phyloP scores from a whole-genome alignment of 2,113 vertebrate genomes.

The Heteronetta atricapilla region DNA sequence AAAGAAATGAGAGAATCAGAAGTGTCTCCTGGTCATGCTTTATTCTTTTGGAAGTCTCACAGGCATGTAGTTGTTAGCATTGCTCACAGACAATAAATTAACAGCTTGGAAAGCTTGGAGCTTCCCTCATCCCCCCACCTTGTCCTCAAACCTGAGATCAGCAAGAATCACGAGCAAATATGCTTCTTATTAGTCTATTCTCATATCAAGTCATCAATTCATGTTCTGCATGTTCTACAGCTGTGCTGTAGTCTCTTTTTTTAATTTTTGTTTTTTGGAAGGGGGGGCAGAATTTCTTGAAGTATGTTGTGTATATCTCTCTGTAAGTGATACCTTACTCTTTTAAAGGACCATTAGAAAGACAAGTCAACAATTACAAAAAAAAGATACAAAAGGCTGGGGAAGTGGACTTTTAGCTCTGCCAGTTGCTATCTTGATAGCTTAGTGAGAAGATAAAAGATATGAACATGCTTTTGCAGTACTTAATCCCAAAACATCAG shows the following conservation, averaged over 20 bases:
- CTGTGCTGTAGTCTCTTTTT: neutral
- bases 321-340: neutral
- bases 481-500: neutral
- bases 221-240: neutral
- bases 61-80: neutral
- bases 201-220: neutral
- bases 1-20: neutral
- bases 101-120: neutral
- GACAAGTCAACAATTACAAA: neutral
- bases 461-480: neutral
- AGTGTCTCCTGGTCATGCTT: neutral
- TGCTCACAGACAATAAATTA: neutral
- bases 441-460: neutral
- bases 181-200: neutral
- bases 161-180: neutral
- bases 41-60: neutral
- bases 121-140: neutral
- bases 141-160: neutral
- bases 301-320: neutral
- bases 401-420: neutral
- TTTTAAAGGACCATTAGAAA: neutral
- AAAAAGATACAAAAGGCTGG: neutral
- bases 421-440: neutral
- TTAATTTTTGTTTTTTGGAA: too few species aligned
- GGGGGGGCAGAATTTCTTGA: neutral